These are phyloP conservation scores for Acanthosepion lycidas DNA, from an alignment of 2,888 invertebrate species.

Conservation along the genomic window DNA sequence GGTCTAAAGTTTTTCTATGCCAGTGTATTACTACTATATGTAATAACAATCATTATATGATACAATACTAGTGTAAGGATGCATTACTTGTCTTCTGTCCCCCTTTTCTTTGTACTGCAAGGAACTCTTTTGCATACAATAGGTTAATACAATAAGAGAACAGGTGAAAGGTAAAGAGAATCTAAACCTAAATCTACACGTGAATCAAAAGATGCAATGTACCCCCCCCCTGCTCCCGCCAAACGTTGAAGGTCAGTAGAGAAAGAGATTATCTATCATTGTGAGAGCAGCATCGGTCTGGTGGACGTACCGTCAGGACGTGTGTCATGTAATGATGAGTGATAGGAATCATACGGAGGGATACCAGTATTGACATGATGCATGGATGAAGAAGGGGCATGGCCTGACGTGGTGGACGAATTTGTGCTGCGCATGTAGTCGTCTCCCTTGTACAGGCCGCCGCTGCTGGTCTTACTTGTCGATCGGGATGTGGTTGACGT, in stretches of 20 bases:
- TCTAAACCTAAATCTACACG: slow-evolving; percentile 40
- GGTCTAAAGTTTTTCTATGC: too few relatives aligned
- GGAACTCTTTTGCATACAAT: too few relatives aligned
- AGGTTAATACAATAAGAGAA: too few relatives aligned
- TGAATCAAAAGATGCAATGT: neutral
- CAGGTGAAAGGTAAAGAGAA: neutral
- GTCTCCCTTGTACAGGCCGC: slow-evolving; percentile 84
- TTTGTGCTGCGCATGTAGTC: slow-evolving; percentile 71
- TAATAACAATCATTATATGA: too few relatives aligned
- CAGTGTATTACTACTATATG: too few relatives aligned
- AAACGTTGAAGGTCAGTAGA: neutral
- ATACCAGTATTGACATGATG: slow-evolving; percentile 61
- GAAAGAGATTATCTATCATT: neutral
- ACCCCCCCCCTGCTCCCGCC: neutral
- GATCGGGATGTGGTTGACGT: slow-evolving; percentile 95
- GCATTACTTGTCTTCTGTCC: too few relatives aligned
- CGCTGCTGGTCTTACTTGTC: slow-evolving; percentile 90
- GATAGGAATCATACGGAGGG: slow-evolving; percentile 65
- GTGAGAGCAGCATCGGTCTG: neutral
- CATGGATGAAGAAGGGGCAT: slow-evolving; percentile 58
- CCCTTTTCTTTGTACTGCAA: too few relatives aligned
- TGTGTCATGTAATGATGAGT: slow-evolving; percentile 58
- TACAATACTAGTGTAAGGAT: too few relatives aligned
- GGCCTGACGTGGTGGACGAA: slow-evolving; percentile 71
- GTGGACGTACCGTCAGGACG: slow-evolving; percentile 55